Percentiles rank a stretch among this genome's conserved stretches.
These are phyloP conservation scores for Eurytoma adleriae DNA, from an alignment of 2,888 invertebrate species.

Conservation along the genomic window DNA sequence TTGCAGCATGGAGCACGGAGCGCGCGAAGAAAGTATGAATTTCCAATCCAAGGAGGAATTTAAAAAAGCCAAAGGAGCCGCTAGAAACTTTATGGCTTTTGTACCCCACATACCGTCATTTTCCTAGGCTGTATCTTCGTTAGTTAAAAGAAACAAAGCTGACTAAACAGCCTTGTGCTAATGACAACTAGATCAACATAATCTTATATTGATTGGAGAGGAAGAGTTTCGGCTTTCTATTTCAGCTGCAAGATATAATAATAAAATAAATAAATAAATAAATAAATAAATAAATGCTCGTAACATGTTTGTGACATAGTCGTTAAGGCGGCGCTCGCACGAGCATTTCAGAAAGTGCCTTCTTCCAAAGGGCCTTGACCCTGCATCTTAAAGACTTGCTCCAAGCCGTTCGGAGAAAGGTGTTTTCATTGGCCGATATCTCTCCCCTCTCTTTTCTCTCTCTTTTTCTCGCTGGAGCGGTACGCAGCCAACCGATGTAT, in stretches of 20 bases:
- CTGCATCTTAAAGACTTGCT: conserved; percentile 47
- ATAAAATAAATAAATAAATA: too few species aligned
- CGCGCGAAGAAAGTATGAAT: conserved; percentile 24
- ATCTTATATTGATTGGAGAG: too few species aligned
- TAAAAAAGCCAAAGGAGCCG: neutral
- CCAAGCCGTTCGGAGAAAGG: conserved; percentile 51
- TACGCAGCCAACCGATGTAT: conserved; percentile 2
- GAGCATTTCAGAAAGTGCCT: conserved; percentile 17
- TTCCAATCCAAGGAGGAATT: conserved; percentile 16
- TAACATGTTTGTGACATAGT: neutral
- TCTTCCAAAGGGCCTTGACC: conserved; percentile 54
- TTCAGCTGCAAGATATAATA: neutral
- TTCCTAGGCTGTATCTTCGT: neutral
- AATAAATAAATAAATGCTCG: too few species aligned
- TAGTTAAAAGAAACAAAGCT: conserved; percentile 35
- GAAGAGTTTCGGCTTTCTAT: neutral
- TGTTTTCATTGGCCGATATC: conserved; percentile 49
- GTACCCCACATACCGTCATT: neutral
- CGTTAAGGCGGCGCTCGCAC: neutral
- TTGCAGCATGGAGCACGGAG: too few species aligned
- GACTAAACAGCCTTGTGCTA: neutral
- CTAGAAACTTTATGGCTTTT: neutral
- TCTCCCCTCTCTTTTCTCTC: conserved; percentile 1
- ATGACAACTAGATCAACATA: too few species aligned
- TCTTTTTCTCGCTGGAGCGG: neutral